Percentiles rank a stretch among this genome's conserved stretches.
Evolutionary conservation across 2,113 vertebrate genomes (phyloP).

Genomic region (Platichthys flesus): DNA sequence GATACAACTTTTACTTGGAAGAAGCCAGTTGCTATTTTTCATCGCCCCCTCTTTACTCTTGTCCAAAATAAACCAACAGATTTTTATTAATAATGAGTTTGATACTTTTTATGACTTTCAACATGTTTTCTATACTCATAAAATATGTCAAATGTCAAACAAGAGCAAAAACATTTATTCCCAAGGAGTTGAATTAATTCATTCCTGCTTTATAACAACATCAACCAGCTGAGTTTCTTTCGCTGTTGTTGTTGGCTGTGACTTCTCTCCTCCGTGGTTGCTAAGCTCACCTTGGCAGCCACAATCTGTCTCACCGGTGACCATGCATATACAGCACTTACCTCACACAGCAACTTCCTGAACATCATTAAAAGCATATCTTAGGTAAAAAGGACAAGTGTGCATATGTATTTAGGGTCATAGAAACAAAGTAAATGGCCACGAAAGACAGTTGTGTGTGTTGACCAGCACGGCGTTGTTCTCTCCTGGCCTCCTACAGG

Average conservation of each 20-base stretch:
- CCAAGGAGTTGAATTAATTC: background rate
- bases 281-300: background rate
- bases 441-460: too few species aligned
- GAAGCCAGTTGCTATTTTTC: constrained; percentile 1
- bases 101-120: background rate
- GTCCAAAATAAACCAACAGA: background rate
- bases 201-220: background rate
- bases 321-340: background rate
- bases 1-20: background rate
- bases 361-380: background rate
- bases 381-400: background rate
- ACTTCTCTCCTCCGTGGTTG: background rate
- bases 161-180: background rate
- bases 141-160: background rate
- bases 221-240: background rate
- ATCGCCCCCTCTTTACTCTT: background rate
- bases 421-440: background rate
- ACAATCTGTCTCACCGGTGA: background rate
- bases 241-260: background rate
- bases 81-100: background rate
- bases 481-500: too few species aligned
- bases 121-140: background rate
- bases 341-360: background rate
- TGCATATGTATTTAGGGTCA: background rate
- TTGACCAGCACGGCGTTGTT: too few species aligned